Percentiles rank a stretch among this genome's conserved stretches.
These are phyloP conservation scores for Cotesia vestalis DNA, from an alignment of 1,140 invertebrate genomes.

Conservation along the genomic window DNA sequence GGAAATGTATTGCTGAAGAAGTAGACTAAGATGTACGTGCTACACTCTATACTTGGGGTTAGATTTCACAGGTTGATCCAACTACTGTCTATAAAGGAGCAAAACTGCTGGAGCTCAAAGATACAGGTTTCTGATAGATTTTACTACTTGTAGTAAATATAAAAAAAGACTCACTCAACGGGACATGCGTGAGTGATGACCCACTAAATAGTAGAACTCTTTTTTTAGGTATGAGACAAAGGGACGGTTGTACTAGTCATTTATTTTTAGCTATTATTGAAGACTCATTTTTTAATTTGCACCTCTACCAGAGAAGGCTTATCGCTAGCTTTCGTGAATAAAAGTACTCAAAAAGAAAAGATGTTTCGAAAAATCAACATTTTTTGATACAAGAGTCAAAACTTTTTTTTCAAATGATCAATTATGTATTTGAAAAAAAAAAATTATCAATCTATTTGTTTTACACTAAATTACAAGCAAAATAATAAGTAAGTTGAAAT, in stretches of 20 bases:
- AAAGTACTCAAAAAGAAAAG: too few relatives aligned
- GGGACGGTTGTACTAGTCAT: neutral
- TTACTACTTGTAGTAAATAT: neutral
- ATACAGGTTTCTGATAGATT: slow-evolving; percentile 42
- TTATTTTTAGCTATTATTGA: neutral
- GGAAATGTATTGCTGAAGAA: slow-evolving; percentile 24
- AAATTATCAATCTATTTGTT: too few relatives aligned
- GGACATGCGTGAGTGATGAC: slow-evolving; percentile 41
- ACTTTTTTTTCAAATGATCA: too few relatives aligned
- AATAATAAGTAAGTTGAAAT: too few relatives aligned
- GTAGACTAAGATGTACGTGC: neutral
- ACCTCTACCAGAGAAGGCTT: neutral
- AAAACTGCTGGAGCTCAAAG: slow-evolving; percentile 41
- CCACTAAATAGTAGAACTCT: slow-evolving; percentile 25
- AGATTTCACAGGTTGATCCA: slow-evolving; percentile 56
- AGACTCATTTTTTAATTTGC: neutral
- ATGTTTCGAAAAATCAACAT: too few relatives aligned
- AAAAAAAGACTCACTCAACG: slow-evolving; percentile 43
- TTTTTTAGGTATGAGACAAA: neutral
- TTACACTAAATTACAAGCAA: too few relatives aligned
- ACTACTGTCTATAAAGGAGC: slow-evolving; percentile 9
- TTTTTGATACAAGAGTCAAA: too few relatives aligned
- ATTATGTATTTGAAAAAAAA: too few relatives aligned
- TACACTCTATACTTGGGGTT: slow-evolving; percentile 19
- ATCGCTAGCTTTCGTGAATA: too few relatives aligned